Evolutionary conservation across 2,888 invertebrate species (phyloP), one percentile per base, ranked within the genome.

Genomic region (Cheilosia grossa): DNA sequence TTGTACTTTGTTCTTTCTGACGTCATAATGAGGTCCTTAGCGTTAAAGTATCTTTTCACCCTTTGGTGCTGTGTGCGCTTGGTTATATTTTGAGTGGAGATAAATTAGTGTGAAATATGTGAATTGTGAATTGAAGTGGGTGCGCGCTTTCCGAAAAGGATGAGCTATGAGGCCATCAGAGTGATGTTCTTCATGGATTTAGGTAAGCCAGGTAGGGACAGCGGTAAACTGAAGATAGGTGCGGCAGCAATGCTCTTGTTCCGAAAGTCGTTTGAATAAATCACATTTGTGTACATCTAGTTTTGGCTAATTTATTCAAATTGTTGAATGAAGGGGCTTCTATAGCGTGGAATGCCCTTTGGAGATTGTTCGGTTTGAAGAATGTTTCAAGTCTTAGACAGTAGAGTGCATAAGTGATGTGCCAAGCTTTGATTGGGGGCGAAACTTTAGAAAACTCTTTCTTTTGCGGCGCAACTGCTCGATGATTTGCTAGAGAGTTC

Each of bases 11-110:
- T 47, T 61, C 33, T 40, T n/a, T 66, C 37, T 85, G 83, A 85
- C 83, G 80, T 85, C 83, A 80, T 49, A 51, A 75, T 42, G 80
- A 47, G 83, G 80, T 85, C 83, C 83, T 85, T 85, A 56, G 59
- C 37, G 37, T 30, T 56, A 59, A 70, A 70, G 59, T 61, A 53
- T 70, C 83, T 80, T 75, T 85, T 72, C 47, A 75, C 54, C 83
- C 83, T 70, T 75, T 79, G 30, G 33, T 51, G 42, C 27, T 13
- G 59, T 59, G 78, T 40, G 42, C 53, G 44, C 44, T 54, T 63
- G 33, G 47, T 51, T 63, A 44, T 59, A 61, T 67, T 61, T 83
- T 79, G 74, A 83, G 74, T 75, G 80, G 69, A 80, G 80, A 69
- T 21, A 61, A 75, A 70, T 85, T 64, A 85, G 83, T 85, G 83